phyloP scores from a whole-genome alignment of 2,888 invertebrate species.

The Tinea pellionella region DNA sequence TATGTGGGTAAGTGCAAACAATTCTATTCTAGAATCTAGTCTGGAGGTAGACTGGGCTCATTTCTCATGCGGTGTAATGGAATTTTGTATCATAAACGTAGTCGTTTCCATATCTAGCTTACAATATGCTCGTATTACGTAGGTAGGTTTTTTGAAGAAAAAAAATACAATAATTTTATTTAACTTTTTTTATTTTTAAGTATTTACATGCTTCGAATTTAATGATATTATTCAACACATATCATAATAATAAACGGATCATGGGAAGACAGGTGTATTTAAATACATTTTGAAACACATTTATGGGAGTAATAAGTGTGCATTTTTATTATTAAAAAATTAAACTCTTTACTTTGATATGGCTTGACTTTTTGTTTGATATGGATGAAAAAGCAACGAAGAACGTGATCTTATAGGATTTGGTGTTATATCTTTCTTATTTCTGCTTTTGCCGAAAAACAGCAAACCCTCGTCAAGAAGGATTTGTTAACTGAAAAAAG shows the following conservation, averaged over 20 bases:
- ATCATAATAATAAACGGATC: neutral
- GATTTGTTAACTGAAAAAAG: slow-evolving; percentile 62
- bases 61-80: neutral
- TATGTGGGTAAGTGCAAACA: neutral
- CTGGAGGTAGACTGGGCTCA: neutral
- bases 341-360: neutral
- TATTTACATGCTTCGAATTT: neutral
- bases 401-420: slow-evolving; percentile 52
- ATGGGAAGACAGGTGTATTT: neutral
- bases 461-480: slow-evolving; percentile 56
- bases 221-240: neutral
- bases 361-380: neutral
- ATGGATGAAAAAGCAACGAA: slow-evolving; percentile 11
- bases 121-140: neutral
- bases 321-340: neutral
- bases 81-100: neutral
- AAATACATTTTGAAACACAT: neutral
- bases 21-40: neutral
- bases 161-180: neutral
- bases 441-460: slow-evolving; percentile 48
- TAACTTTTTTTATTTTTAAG: neutral
- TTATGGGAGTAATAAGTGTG: neutral
- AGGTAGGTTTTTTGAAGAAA: no score
- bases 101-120: neutral
- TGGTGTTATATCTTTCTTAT: slow-evolving; percentile 53